Evolutionary conservation across 2,797 vertebrate species (phyloP).

Genomic region (Enoplosus armatus): DNA sequence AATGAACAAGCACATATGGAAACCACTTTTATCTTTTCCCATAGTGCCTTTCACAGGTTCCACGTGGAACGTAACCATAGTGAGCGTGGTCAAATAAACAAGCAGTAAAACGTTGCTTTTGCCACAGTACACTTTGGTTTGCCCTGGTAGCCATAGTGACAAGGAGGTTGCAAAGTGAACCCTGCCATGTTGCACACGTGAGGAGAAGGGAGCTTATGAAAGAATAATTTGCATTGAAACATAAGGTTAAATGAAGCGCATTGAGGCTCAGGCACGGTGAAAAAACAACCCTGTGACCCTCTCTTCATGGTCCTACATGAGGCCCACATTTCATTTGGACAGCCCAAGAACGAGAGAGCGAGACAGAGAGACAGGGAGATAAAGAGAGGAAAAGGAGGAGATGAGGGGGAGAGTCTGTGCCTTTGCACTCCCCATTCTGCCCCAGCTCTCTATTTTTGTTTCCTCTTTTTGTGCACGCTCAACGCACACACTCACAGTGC

Average conservation of each 20-base stretch:
- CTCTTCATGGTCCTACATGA: conserved; percentile 76
- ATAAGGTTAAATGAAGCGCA: conserved; percentile 86
- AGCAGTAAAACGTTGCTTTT: conserved; percentile 62
- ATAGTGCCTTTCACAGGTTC: conserved; percentile 36
- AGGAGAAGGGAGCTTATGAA: conserved; percentile 75
- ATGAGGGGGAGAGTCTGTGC: conserved; percentile 57
- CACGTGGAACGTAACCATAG: conserved; percentile 52
- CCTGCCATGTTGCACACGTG: conserved; percentile 80
- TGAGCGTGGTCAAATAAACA: conserved; percentile 65
- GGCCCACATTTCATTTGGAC: conserved; percentile 86
- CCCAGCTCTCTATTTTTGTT: conserved; percentile 85
- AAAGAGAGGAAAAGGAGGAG: conserved; percentile 66
- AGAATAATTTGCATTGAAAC: conserved; percentile 85
- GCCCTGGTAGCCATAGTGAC: conserved; percentile 67
- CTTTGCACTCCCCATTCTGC: conserved; percentile 69
- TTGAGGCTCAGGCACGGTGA: conserved; percentile 72
- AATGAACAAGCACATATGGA: conserved; percentile 21
- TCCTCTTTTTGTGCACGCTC: conserved; percentile 82
- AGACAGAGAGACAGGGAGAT: conserved; percentile 59
- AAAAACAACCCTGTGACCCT: conserved; percentile 79
- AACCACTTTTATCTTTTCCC: conserved; percentile 30
- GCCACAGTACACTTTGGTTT: conserved; percentile 61
- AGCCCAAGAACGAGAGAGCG: conserved; percentile 69
- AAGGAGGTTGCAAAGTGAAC: conserved; percentile 70
- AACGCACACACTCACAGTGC: conserved; percentile 77